Conservation (phyloP, 2,888 invertebrate genomes). For the Copidosoma aretas region DNA sequence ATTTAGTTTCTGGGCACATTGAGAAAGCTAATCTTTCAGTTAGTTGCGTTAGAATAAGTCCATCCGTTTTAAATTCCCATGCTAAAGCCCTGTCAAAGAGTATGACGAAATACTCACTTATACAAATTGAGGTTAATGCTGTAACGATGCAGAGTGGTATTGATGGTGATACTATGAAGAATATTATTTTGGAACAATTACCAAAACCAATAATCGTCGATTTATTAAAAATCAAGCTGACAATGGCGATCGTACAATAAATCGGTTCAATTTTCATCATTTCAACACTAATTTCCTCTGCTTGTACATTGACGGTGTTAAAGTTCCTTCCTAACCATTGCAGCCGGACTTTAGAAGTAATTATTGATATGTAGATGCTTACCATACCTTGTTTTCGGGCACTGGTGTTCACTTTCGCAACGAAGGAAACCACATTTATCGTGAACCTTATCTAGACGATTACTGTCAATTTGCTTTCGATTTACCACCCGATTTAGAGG, state of each 20-base stretch:
- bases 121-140: too few relatives aligned
- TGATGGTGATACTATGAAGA: too few relatives aligned
- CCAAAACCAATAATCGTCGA: slow-evolving; percentile 51
- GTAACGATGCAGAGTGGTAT: too few relatives aligned
- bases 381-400: slow-evolving; percentile 46
- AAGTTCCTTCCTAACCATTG: slow-evolving; percentile 42
- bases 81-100: too few relatives aligned
- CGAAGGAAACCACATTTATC: slow-evolving; percentile 39
- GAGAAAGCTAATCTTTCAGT: slow-evolving; percentile 38
- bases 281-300: background rate
- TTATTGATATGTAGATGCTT: slow-evolving; percentile 44
- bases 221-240: slow-evolving; percentile 45
- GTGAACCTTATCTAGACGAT: slow-evolving; percentile 39
- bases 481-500: slow-evolving; percentile 46
- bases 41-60: slow-evolving; percentile 43
- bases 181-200: slow-evolving; percentile 50
- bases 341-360: slow-evolving; percentile 23
- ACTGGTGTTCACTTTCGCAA: slow-evolving; percentile 43
- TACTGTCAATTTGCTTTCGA: slow-evolving; percentile 47
- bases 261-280: slow-evolving; percentile 11
- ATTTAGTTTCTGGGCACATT: too few relatives aligned
- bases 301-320: slow-evolving; percentile 41
- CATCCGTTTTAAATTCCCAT: too few relatives aligned
- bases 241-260: slow-evolving; percentile 29
- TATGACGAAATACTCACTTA: too few relatives aligned